Evolutionary conservation across 2,888 invertebrate species (phyloP).

Genomic region (Cyclophora punctaria): DNA sequence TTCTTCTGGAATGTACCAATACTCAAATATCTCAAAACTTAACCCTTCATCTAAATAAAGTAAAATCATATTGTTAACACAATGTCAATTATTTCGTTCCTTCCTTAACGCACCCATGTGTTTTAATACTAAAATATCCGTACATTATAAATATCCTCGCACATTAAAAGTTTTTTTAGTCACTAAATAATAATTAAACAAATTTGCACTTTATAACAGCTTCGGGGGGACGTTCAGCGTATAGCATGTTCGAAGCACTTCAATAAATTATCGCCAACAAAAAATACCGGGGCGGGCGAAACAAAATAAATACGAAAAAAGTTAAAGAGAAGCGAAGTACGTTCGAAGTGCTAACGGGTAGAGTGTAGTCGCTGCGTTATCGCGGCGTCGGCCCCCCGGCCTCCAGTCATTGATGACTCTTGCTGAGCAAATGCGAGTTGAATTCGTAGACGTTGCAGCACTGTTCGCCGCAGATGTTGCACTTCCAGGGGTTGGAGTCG

Average conservation of each 20-base stretch:
- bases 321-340: constrained; percentile 38
- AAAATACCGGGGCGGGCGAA: constrained; percentile 11
- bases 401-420: constrained; percentile 88
- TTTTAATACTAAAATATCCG: constrained; percentile 68
- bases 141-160: constrained; percentile 55
- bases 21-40: constrained; percentile 13
- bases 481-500: constrained; percentile 96
- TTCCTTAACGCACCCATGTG: constrained; percentile 39
- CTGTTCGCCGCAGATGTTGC: constrained; percentile 97
- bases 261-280: constrained; percentile 30
- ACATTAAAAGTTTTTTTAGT: constrained; percentile 43
- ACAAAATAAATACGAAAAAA: constrained; percentile 18
- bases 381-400: constrained; percentile 67
- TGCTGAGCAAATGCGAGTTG: constrained; percentile 95
- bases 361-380: constrained; percentile 46
- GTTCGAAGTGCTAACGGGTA: constrained; percentile 51
- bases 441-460: constrained; percentile 97
- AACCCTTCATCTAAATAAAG: constrained; percentile 24
- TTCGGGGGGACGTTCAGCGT: constrained; percentile 71
- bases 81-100: constrained; percentile 21
- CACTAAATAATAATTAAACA: constrained; percentile 59
- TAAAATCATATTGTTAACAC: constrained; percentile 19
- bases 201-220: constrained; percentile 69
- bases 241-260: constrained; percentile 67
- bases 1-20: constrained; percentile 49